Evolutionary conservation across 2,888 invertebrate species (phyloP).

Genomic region (Monopis laevigella): DNA sequence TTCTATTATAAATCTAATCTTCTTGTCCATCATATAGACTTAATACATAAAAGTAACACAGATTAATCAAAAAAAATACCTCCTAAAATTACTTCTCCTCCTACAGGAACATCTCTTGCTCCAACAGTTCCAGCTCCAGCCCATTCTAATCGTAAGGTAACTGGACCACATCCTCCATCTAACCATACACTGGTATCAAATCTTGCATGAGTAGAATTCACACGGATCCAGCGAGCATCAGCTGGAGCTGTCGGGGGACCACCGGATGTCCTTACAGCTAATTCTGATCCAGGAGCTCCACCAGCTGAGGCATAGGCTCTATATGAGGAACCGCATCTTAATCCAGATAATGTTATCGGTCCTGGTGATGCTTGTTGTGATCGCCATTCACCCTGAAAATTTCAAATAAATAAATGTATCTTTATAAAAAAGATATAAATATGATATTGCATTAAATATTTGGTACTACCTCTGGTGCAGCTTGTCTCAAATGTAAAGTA

Average conservation of each 20-base stretch:
- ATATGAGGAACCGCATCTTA: constrained; percentile 87
- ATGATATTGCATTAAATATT: not conserved
- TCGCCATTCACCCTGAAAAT: constrained; percentile 70
- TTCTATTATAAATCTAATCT: too few species aligned
- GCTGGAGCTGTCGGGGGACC: constrained; percentile 71
- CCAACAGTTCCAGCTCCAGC: constrained; percentile 60
- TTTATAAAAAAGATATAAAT: not conserved
- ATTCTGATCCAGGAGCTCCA: constrained; percentile 78
- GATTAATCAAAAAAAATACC: constrained; percentile 29
- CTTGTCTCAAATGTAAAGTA: constrained; percentile 73
- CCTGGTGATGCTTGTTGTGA: constrained; percentile 53
- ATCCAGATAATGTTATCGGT: constrained; percentile 70
- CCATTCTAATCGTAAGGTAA: constrained; percentile 80
- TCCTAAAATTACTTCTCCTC: constrained; percentile 53
- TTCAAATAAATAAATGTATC: not conserved
- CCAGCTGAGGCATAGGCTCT: constrained; percentile 82
- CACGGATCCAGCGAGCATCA: constrained; percentile 78
- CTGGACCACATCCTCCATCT: constrained; percentile 85
- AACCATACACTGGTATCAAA: constrained; percentile 85
- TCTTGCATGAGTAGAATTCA: constrained; percentile 83
- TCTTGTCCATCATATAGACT: too few species aligned
- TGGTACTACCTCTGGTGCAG: constrained; percentile 72
- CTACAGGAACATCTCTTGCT: constrained; percentile 52
- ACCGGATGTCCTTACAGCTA: constrained; percentile 84
- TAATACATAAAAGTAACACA: not conserved